phyloP scores from a whole-genome alignment of 1,140 invertebrate species.

The Eumeta japonica region DNA sequence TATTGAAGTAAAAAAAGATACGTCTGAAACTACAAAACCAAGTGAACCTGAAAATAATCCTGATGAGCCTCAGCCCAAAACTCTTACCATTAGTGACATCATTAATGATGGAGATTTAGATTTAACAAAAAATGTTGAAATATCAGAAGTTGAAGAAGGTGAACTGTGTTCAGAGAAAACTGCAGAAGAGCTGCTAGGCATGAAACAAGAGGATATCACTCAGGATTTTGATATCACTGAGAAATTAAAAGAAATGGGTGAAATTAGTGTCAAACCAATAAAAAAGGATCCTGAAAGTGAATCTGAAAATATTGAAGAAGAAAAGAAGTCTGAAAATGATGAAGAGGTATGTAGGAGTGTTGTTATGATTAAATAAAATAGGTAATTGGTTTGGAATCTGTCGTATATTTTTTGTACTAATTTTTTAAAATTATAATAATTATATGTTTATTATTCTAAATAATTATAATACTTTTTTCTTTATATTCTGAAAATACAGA shows the following conservation, averaged over 20 bases:
- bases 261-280: conserved; percentile 51
- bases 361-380: not conserved
- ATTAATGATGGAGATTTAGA: conserved; percentile 51
- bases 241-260: conserved; percentile 61
- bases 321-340: conserved; percentile 20
- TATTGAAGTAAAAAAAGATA: conserved; percentile 29
- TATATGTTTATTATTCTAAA: too few species aligned
- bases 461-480: too few species aligned
- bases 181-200: conserved; percentile 36
- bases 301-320: conserved; percentile 17
- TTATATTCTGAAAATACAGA: too few species aligned
- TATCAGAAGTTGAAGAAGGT: conserved; percentile 47
- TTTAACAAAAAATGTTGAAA: conserved; percentile 51
- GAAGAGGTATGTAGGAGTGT: conserved; percentile 29
- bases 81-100: conserved; percentile 50
- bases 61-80: conserved; percentile 26
- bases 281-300: conserved; percentile 18
- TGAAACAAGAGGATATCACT: conserved; percentile 39
- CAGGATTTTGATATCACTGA: conserved; percentile 57
- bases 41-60: conserved; percentile 10
- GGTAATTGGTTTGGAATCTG: too few species aligned
- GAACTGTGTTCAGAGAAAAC: conserved; percentile 45
- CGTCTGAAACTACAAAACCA: conserved; percentile 3
- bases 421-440: too few species aligned
- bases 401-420: too few species aligned